Base-by-base conservation (phyloP, 2,888 invertebrate species). In the Pterostichus niger region DNA sequence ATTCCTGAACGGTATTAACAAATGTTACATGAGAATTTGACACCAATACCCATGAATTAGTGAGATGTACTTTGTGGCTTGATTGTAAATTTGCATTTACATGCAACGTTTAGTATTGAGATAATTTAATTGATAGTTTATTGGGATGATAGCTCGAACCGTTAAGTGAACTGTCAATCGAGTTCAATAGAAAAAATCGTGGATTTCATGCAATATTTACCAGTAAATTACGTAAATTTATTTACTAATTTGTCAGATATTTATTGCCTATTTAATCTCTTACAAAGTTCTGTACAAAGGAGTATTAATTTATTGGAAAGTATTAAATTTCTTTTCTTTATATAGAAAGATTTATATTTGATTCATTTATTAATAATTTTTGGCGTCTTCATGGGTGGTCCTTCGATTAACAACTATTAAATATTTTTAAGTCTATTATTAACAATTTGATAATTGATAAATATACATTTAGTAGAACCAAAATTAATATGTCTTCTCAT, bases 31-130 rank as follows among this genome's bases (percentile, higher is more conserved):
- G 40, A 40, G 40, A 40, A 40, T 40, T 40, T 40, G 40, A 40
- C 40, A 40, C 40, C 40, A 40, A 40, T 40, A 40, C 40, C 40
- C 5, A 40, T 40, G 40, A 40, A 40, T 40, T 40, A 59, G 59
- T 24, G 59, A 59, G 59, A 59, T 40, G 40, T 40, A 59, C 59
- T 17, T 9, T 59, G 7, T 24, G 59, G 11, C 24, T 59, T 24
- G 59, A 59, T 59, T 24, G 59, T 17, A 31, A 59, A 59, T 59
- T 59, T 59, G 59, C 59, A 59, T 59, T 59, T 59, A 59, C 59
- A 59, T 59, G 31, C 54, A 59, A 59, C 17, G 59, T 59, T 59
- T 59, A 59, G 10, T 31, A 24, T 59, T 59, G 17, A 24, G 24
- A 24, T 59, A 59, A 59, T 59, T 59, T 31, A 24, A 24, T 59